phyloP scores from a whole-genome alignment of 1,140 invertebrate species.

The Leptinotarsa lineolata region DNA sequence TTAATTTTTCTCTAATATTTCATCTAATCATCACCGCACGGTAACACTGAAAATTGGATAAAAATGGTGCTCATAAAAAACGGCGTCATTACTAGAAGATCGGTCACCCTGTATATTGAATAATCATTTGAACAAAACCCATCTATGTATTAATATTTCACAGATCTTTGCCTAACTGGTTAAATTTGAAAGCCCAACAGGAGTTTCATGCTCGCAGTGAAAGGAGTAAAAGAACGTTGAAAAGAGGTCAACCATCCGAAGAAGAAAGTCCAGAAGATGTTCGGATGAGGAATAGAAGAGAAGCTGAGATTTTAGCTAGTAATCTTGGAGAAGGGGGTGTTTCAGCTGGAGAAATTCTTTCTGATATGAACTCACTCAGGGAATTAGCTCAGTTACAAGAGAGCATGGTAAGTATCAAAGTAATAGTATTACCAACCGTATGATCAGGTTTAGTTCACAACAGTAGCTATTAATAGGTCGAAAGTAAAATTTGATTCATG shows the following conservation, averaged over 20 bases:
- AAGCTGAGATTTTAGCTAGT: slow-evolving; percentile 89
- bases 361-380: slow-evolving; percentile 71
- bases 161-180: slow-evolving; percentile 83
- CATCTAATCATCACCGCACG: too few relatives aligned
- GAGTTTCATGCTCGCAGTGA: slow-evolving; percentile 53
- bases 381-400: slow-evolving; percentile 88
- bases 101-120: too few relatives aligned
- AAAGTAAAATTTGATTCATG: too few relatives aligned
- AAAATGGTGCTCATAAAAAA: too few relatives aligned
- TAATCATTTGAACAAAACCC: too few relatives aligned
- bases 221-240: slow-evolving; percentile 49
- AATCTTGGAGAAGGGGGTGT: slow-evolving; percentile 79
- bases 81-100: too few relatives aligned
- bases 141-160: neutral
- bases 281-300: slow-evolving; percentile 78
- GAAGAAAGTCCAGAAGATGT: slow-evolving; percentile 78
- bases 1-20: too few relatives aligned
- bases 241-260: slow-evolving; percentile 63
- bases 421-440: too few relatives aligned
- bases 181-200: slow-evolving; percentile 68
- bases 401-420: slow-evolving; percentile 74
- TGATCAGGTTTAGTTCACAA: too few relatives aligned
- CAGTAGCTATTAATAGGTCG: too few relatives aligned
- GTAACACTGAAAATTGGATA: too few relatives aligned
- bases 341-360: slow-evolving; percentile 39